Percentiles rank a stretch among this genome's conserved stretches.
These are phyloP conservation scores for Eurystomus gularis DNA, from an alignment of 2,113 vertebrate genomes.

Conservation along the genomic window DNA sequence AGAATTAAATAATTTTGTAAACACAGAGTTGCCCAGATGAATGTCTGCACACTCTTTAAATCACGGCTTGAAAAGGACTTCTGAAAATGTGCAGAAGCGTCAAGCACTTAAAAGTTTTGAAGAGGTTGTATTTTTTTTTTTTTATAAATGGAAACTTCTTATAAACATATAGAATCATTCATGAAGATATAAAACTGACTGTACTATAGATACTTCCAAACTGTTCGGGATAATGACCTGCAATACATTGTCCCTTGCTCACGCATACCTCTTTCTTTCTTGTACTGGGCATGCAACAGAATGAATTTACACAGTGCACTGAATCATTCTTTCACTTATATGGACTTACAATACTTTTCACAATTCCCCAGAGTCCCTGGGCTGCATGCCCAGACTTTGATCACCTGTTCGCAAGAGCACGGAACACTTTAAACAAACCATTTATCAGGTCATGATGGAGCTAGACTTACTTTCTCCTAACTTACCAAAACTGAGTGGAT, in stretches of 20 bases:
- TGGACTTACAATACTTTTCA: not conserved
- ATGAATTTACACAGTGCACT: not conserved
- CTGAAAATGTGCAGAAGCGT: not conserved
- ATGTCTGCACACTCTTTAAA: not conserved
- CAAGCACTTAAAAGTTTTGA: not conserved
- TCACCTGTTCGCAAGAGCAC: not conserved
- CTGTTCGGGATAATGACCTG: not conserved
- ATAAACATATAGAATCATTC: not conserved
- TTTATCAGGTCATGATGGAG: not conserved
- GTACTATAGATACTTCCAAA: not conserved
- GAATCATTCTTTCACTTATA: not conserved
- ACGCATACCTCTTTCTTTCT: not conserved
- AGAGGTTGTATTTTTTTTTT: not conserved
- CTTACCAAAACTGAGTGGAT: not conserved
- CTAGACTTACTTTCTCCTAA: not conserved
- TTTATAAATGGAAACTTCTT: not conserved
- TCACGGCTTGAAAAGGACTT: not conserved
- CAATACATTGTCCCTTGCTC: not conserved
- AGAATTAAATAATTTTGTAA: not conserved
- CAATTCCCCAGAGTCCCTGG: not conserved
- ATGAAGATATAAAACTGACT: not conserved
- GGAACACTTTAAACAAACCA: not conserved
- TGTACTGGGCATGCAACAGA: not conserved
- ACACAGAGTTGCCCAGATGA: not conserved
- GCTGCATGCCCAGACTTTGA: not conserved